Percentiles rank a stretch among this genome's conserved stretches.
phyloP scores from a whole-genome alignment of 2,797 vertebrate species.

The Pseudochirops corinnae region DNA sequence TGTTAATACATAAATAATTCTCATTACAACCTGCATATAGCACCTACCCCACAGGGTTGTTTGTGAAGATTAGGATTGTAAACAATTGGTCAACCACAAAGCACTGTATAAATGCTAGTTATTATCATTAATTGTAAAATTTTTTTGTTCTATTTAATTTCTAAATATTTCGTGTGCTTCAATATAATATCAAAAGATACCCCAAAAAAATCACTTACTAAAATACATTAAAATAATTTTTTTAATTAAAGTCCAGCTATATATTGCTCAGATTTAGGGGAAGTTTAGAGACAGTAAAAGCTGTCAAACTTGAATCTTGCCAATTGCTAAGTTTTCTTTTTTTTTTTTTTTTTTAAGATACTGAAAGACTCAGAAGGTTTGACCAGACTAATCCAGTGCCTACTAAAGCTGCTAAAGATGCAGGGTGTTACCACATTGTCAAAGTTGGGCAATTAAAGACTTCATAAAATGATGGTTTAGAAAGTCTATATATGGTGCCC shows the following conservation, averaged over 20 bases:
- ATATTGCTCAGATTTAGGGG: constrained; percentile 23
- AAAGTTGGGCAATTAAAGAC: constrained; percentile 86
- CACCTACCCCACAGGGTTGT: neutral
- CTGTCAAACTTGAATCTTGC: constrained; percentile 25
- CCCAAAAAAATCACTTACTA: neutral
- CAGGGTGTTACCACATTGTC: constrained; percentile 83
- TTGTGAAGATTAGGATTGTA: neutral
- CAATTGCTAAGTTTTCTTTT: constrained; percentile 40
- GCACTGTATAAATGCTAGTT: neutral
- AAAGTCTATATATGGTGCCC: constrained; percentile 86
- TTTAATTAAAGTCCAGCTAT: neutral
- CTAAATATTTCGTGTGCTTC: neutral
- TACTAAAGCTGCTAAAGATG: constrained; percentile 71
- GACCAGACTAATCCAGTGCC: constrained; percentile 67
- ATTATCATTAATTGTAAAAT: neutral
- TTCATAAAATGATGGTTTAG: constrained; percentile 86
- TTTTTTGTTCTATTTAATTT: neutral
- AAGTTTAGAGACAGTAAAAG: neutral
- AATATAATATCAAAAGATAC: neutral
- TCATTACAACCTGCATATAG: neutral
- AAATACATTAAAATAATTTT: constrained; percentile 12
- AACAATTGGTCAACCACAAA: neutral
- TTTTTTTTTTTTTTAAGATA: constrained; percentile 53
- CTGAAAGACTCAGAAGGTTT: constrained; percentile 45
- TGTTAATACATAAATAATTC: neutral